Percentiles rank a stretch among this genome's conserved stretches.
These are phyloP conservation scores for Periplaneta americana DNA, from an alignment of 1,140 invertebrate species.

Conservation along the genomic window DNA sequence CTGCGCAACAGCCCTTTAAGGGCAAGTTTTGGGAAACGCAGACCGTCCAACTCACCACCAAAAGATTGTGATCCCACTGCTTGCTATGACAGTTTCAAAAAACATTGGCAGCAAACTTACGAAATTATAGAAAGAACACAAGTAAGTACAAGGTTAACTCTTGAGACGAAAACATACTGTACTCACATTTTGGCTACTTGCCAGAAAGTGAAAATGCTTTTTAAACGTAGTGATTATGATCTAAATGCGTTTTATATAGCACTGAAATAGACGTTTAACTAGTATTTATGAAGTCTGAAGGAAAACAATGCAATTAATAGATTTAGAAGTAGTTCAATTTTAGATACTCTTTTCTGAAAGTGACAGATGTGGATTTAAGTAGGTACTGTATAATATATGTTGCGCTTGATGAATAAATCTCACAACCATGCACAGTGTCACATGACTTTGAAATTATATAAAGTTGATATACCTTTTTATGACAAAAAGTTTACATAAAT, in stretches of 20 bases:
- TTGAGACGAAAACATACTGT: background rate
- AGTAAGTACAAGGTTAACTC: constrained; percentile 35
- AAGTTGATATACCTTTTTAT: too few relatives aligned
- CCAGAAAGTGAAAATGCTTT: background rate
- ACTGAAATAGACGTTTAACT: background rate
- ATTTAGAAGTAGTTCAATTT: too few relatives aligned
- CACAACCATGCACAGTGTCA: too few relatives aligned
- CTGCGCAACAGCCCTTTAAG: constrained; percentile 27
- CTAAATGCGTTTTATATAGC: too few relatives aligned
- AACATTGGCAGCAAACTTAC: constrained; percentile 89
- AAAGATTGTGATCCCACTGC: constrained; percentile 66
- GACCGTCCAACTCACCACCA: constrained; percentile 34
- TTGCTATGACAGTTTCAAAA: constrained; percentile 87
- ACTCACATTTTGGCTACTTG: background rate
- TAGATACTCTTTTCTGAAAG: too few relatives aligned
- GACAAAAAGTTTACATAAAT: too few relatives aligned
- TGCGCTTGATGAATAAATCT: too few relatives aligned
- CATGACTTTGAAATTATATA: too few relatives aligned
- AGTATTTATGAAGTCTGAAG: background rate
- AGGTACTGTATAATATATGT: too few relatives aligned
- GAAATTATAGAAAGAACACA: constrained; percentile 72
- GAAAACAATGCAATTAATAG: too few relatives aligned
- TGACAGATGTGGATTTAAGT: too few relatives aligned
- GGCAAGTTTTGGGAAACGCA: constrained; percentile 25
- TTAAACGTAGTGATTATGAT: background rate